Evolutionary conservation across 2,113 vertebrate genomes (phyloP).

Genomic region (Pogona vitticeps): DNA sequence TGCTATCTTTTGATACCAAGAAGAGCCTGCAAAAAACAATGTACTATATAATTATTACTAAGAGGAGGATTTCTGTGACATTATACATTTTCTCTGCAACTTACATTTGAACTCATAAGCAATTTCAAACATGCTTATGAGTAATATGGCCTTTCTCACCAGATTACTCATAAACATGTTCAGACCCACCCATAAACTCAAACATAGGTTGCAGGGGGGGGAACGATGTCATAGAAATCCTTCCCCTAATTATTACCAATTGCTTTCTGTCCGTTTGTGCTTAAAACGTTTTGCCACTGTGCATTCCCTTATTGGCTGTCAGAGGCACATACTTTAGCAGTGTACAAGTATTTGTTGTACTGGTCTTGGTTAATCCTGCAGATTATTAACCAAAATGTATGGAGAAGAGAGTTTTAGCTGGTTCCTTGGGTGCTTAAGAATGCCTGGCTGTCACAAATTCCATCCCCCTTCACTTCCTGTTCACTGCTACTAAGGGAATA

Average conservation of each 20-base stretch:
- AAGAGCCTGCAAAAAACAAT: not conserved
- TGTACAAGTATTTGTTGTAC: conserved; percentile 5
- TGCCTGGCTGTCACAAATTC: conserved; percentile 37
- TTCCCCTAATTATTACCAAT: too few relatives aligned
- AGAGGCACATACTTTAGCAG: conserved; percentile 13
- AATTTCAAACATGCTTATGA: too few relatives aligned
- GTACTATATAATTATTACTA: not conserved
- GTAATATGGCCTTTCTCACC: too few relatives aligned
- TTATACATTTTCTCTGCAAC: too few relatives aligned
- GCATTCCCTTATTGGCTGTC: not conserved
- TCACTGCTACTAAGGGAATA: conserved; percentile 21
- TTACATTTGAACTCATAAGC: too few relatives aligned
- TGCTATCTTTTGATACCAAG: not conserved
- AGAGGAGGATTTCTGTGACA: too few relatives aligned
- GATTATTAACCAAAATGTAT: conserved; percentile 16
- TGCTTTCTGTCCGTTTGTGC: not conserved
- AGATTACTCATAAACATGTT: too few relatives aligned
- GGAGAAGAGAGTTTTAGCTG: not conserved
- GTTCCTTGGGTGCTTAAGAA: conserved; percentile 31
- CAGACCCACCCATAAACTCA: too few relatives aligned
- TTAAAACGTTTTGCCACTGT: conserved; percentile 40
- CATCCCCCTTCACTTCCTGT: not conserved
- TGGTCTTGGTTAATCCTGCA: conserved; percentile 23
- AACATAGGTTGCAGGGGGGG: too few relatives aligned
- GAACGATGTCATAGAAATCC: too few relatives aligned